Conservation (phyloP, 2,113 vertebrate genomes). For the Oenanthe oenanthe region DNA sequence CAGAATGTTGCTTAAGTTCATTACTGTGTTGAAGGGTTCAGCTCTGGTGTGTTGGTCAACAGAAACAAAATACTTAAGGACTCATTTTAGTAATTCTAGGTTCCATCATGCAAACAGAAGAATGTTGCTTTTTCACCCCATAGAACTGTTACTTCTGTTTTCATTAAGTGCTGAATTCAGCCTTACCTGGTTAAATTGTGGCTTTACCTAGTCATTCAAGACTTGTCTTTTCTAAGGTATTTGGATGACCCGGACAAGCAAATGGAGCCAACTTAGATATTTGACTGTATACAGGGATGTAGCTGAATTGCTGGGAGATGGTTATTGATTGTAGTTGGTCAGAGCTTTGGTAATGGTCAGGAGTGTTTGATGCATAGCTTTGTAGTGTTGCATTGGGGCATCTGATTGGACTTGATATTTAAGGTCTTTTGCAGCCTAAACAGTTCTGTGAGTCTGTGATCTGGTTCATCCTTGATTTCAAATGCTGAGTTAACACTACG, state of each 20-base stretch:
- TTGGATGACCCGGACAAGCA: background rate
- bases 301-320: background rate
- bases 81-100: background rate
- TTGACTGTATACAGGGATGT: background rate
- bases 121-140: background rate
- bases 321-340: background rate
- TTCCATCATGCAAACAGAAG: background rate
- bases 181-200: background rate
- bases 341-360: background rate
- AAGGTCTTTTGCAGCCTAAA: background rate
- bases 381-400: background rate
- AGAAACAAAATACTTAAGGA: background rate
- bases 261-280: background rate
- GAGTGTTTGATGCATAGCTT: background rate
- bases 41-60: background rate
- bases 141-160: background rate
- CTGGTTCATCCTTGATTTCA: background rate
- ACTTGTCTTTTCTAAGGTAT: fast-evolving
- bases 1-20: background rate
- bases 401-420: background rate
- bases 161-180: background rate
- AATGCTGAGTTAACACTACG: background rate
- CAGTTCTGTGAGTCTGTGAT: background rate
- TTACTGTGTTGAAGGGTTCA: background rate
- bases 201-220: background rate